phyloP scores from a whole-genome alignment of 1,140 invertebrate species.

The Caerostris extrusa region DNA sequence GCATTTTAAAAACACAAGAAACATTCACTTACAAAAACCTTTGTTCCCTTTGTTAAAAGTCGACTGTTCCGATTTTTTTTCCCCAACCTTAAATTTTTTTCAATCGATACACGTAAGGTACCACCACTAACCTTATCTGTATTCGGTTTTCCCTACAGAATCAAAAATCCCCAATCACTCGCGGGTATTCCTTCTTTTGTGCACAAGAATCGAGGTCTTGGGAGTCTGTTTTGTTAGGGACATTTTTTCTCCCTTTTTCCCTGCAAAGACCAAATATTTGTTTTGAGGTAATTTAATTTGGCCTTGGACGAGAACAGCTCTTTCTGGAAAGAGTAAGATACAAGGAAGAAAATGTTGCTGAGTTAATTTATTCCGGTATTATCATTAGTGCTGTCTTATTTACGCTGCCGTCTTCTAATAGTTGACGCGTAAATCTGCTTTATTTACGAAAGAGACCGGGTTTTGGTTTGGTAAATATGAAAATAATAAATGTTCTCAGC shows the following conservation, averaged over 20 bases:
- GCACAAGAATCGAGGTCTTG: background rate
- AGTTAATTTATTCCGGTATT: background rate
- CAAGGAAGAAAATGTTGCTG: background rate
- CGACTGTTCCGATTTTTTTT: background rate
- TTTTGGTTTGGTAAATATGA: background rate
- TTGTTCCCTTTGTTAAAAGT: background rate
- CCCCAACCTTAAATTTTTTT: background rate
- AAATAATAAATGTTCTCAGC: too few species aligned
- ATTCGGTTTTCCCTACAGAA: background rate
- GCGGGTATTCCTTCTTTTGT: background rate
- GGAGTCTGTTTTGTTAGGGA: background rate
- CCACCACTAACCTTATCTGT: background rate
- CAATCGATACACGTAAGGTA: background rate
- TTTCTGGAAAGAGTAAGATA: background rate
- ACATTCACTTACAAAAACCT: background rate
- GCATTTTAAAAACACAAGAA: too few species aligned
- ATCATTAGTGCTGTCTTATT: background rate
- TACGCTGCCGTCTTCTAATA: background rate
- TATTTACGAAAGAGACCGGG: background rate
- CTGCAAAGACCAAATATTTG: background rate
- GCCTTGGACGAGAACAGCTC: background rate
- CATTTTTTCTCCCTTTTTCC: background rate
- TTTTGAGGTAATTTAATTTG: constrained; percentile 23
- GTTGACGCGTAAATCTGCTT: background rate
- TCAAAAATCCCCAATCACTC: background rate